These are phyloP conservation scores for Belonocnema kinseyi DNA, from an alignment of 1,140 invertebrate species.

Conservation along the genomic window DNA sequence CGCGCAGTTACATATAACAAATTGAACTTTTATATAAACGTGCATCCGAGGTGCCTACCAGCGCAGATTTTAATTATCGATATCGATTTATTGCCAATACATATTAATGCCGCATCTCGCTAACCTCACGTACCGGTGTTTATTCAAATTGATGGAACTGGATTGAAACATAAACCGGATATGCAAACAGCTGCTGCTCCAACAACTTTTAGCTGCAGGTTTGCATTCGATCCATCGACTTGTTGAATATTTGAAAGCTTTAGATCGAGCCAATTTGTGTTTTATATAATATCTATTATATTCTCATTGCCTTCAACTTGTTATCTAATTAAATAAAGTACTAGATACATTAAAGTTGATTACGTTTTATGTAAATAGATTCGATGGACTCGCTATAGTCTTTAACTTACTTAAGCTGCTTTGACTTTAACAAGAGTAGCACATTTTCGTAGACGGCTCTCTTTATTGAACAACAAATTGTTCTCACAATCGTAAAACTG, in stretches of 20 bases:
- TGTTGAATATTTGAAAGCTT: neutral
- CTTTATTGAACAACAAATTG: too few species aligned
- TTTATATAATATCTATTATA: neutral
- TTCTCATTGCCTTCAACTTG: too few species aligned
- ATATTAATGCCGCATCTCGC: conserved; percentile 68
- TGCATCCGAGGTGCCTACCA: conserved; percentile 46
- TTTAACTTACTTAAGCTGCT: too few species aligned
- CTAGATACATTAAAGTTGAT: too few species aligned
- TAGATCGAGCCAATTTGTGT: neutral
- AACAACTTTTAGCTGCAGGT: conserved; percentile 46
- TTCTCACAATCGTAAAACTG: too few species aligned
- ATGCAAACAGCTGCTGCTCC: conserved; percentile 64
- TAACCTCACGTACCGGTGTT: conserved; percentile 63
- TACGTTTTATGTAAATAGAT: too few species aligned
- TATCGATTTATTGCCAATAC: conserved; percentile 75
- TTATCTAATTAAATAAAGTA: too few species aligned
- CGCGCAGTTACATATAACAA: conserved; percentile 74
- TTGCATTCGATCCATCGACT: neutral
- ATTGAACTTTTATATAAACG: conserved; percentile 74
- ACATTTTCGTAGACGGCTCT: too few species aligned
- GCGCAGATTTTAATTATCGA: conserved; percentile 75
- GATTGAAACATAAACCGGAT: conserved; percentile 73
- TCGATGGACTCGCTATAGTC: too few species aligned
- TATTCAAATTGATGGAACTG: conserved; percentile 71
- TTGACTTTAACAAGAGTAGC: too few species aligned